Base-by-base conservation (phyloP, 2,888 invertebrate species). In the Phytoseiulus persimilis region DNA sequence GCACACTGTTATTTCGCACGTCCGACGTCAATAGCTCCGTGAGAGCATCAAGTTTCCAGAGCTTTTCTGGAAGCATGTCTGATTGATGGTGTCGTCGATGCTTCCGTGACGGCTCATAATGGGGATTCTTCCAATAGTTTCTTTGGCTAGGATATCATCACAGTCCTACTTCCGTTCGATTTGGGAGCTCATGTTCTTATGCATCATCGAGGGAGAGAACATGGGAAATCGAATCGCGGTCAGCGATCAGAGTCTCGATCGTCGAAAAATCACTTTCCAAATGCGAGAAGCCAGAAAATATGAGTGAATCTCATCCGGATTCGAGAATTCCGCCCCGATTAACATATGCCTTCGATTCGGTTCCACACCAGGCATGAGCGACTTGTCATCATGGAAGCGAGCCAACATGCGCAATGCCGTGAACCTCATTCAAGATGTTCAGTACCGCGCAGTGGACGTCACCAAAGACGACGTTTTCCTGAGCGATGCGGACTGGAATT, bases 401-500 rank as follows among this genome's bases (percentile, higher is more conserved):
- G 93, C 93, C 0, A 94, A 94, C 90, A 94, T 94, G 94, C 94
- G 93, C 0, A 94, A 94, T 91, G 94, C 94, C 90, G 94, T 94
- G 18, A 94, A 93, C 90, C 92, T 94, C 0, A 92, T 94, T 90
- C 93, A 93, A 92, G 91, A 92, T 90, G 94, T 94, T 0, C 92
- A 94, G 32, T 93, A 94, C 89, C 92, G 94, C 0, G 93, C 94
- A 18, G 93, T 94, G 6, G 94, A 94, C 0, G 94, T 94, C 93
- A 92, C 95, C 89, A 94, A 94, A 92, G 94, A 94, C 93, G 95
- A 95, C 91, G 94, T 94, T 92, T 95, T 95, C 92, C 92, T 95
- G 1, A 94, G 94, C 89, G 95, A 95, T 92, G 94, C 95, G 83
- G 94, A 95, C 91, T 95, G 95, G 95, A 92, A 94, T 87, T 91